Conservation (phyloP, 2,797 vertebrate genomes). For the Emys orbicularis region DNA sequence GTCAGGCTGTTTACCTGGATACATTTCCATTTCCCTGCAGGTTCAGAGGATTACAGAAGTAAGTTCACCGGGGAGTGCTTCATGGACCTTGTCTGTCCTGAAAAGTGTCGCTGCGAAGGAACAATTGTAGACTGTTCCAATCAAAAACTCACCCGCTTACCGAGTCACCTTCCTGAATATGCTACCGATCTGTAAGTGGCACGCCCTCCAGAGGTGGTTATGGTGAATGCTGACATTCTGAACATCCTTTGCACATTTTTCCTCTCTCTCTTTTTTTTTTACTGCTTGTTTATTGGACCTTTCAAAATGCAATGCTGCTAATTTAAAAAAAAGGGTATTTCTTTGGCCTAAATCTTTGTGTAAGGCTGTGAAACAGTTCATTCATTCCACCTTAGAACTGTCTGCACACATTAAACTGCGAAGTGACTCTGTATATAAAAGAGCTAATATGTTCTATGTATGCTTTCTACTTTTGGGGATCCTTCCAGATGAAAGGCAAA, state of each 20-base stretch:
- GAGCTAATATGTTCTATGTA: neutral
- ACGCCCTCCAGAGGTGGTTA: fast-evolving
- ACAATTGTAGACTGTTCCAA: constrained; percentile 97
- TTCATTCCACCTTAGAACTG: neutral
- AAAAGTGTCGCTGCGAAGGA: constrained; percentile 95
- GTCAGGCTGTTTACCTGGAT: constrained; percentile 2
- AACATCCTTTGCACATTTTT: neutral
- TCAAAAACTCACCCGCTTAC: constrained; percentile 91
- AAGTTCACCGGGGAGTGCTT: constrained; percentile 94
- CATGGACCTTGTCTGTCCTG: constrained; percentile 95
- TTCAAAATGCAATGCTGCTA: neutral
- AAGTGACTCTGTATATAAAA: neutral
- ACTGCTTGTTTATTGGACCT: neutral
- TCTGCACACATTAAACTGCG: neutral
- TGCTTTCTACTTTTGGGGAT: neutral
- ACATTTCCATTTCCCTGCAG: constrained; percentile 79
- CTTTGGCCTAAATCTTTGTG: neutral
- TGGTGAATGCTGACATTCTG: fast-evolving
- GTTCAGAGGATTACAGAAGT: constrained; percentile 94
- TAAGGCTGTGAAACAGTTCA: neutral
- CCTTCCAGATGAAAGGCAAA: neutral
- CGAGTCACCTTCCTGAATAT: constrained; percentile 92
- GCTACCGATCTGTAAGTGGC: constrained; percentile 94
- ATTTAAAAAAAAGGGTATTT: neutral
- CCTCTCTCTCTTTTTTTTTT: fast-evolving